A percentile compares a stretch with the other conserved stretches of the same genome.
phyloP scores from a whole-genome alignment of 2,113 vertebrate species.

The Peromyscus maniculatus region DNA sequence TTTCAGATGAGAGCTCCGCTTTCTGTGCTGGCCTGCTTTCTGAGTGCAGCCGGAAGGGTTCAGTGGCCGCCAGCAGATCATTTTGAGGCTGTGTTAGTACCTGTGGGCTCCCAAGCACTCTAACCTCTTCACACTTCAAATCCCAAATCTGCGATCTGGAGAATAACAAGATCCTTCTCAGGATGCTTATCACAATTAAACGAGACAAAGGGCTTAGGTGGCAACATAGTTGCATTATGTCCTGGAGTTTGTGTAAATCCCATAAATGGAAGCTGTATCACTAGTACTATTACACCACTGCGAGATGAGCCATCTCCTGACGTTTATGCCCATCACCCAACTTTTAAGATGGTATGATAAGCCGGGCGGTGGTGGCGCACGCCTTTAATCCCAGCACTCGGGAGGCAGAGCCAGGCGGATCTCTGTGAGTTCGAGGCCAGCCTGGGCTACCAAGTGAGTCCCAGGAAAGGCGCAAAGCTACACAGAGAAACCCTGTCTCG shows the following conservation, averaged over 20 bases:
- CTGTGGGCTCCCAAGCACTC: not conserved
- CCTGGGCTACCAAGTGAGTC: no score
- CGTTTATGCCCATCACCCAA: not conserved
- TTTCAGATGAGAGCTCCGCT: slow-evolving; percentile 2
- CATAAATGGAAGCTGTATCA: not conserved
- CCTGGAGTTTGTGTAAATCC: not conserved
- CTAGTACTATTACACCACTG: not conserved
- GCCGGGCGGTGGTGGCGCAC: no score
- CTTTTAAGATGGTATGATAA: not conserved
- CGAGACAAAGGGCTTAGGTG: slow-evolving; percentile 12
- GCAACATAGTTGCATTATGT: slow-evolving; percentile 1
- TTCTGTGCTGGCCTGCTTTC: not conserved
- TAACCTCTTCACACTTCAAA: not conserved
- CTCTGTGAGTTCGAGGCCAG: no score
- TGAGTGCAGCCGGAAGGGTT: slow-evolving; percentile 19
- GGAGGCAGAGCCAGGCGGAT: no score
- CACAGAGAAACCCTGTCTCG: no score
- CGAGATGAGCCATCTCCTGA: not conserved
- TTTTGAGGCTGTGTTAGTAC: not conserved
- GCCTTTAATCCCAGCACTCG: no score
- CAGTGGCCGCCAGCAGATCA: not conserved
- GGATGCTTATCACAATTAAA: not conserved
- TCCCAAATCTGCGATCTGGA: not conserved
- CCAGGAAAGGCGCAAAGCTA: no score
- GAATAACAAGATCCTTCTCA: not conserved